Evolutionary conservation across 1,140 invertebrate species (phyloP).

Genomic region (Micrasema longulum): DNA sequence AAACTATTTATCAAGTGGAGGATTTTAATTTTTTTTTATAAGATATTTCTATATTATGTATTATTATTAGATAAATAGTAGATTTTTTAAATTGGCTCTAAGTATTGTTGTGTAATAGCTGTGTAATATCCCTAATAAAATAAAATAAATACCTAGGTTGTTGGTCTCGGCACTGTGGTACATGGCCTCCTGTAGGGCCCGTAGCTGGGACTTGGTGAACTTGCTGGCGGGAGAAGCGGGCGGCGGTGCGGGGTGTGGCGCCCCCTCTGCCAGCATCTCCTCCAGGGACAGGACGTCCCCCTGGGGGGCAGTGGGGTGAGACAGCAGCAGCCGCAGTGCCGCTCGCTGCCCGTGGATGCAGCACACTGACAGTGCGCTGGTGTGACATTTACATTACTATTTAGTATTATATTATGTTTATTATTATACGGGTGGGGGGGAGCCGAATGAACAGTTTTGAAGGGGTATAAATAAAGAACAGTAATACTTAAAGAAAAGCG

Average conservation of each 20-base stretch:
- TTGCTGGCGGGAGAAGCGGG: constrained; percentile 64
- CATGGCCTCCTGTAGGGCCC: constrained; percentile 91
- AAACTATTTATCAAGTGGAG: no score
- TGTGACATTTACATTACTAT: constrained; percentile 41
- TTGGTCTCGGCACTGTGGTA: constrained; percentile 92
- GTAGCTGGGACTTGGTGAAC: constrained; percentile 85
- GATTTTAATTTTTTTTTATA: no score
- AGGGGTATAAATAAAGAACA: no score
- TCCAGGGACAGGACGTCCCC: constrained; percentile 87
- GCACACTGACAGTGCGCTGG: constrained; percentile 86
- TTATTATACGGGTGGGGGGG: no score
- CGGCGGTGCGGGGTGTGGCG: constrained; percentile 60
- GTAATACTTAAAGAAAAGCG: no score
- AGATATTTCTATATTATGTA: no score
- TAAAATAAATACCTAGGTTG: constrained; percentile 80
- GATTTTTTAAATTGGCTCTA: no score
- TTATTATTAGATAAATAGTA: no score
- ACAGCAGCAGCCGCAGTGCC: constrained; percentile 81
- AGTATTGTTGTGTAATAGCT: constrained; percentile 7
- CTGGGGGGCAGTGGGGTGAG: constrained; percentile 78
- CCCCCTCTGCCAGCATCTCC: constrained; percentile 90
- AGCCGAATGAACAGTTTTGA: no score
- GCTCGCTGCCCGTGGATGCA: constrained; percentile 85
- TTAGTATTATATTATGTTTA: no score
- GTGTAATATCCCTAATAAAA: neutral